Evolutionary conservation across 2,797 vertebrate species (phyloP), one percentile per base, ranked within the genome.

Genomic region (Centroberyx gerrardi): DNA sequence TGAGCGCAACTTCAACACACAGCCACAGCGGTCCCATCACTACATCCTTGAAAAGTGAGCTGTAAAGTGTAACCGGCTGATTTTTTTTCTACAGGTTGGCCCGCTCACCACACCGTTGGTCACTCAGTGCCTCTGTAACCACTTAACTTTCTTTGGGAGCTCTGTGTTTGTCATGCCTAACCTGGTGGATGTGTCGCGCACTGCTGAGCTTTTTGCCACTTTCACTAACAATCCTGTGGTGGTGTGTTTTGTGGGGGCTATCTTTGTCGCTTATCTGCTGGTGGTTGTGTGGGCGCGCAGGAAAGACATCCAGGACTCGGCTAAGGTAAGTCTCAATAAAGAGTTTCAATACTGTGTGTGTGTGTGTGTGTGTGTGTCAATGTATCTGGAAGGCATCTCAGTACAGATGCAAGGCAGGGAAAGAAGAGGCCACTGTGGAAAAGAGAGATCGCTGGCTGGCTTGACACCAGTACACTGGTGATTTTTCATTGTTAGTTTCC

Each of bases 91-190:
- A 53, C 87, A 99, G 98, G 97, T 99, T 3, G 98, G 98, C n/a
- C 96, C 96, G 0, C 90, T 90, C 83, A 97, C 96, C 68, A 96
- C 91, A 0, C 85, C 77, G 58, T 84, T 76, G 56, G 93, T 93
- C 60, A 97, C 95, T 1, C 98, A 99, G 83, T 98, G 98, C 85
- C 94, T 99, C 63, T 99, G 98, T 87, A 96, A 96, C 86, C 97
- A 99, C 82, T 91, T 99, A 76, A 99, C 98, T 6, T 96, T 98
- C 88, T 99, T 98, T 8, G 97, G 97, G 74, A 99, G 97, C 90
- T 97, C 97, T 0, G 97, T 99, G 90, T 96, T 98, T 29, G 92
- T 99, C 78, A 94, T 97, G 93, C 97, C 98, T 9, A 99, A 98
- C 52, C 74, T 92, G 38, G 90, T 98, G 13, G 96, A 98, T 0